These are phyloP conservation scores for Parus major DNA, from an alignment of 2,113 vertebrate genomes.

Conservation along the genomic window DNA sequence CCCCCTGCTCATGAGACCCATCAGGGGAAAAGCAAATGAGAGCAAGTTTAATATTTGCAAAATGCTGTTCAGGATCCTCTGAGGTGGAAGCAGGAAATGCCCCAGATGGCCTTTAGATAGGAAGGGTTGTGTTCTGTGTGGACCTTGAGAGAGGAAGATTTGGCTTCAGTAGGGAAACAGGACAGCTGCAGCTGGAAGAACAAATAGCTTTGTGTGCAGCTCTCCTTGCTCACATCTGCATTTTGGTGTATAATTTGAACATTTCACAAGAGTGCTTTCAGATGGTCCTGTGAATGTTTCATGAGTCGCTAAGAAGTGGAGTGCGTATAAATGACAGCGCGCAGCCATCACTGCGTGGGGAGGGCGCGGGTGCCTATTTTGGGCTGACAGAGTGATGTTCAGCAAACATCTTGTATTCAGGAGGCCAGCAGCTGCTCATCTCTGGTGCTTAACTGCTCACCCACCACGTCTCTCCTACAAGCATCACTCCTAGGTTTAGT, in stretches of 20 bases:
- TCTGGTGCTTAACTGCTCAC: background rate
- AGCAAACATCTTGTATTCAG: background rate
- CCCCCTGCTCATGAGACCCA: background rate
- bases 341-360: background rate
- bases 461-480: background rate
- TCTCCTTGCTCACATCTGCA: background rate
- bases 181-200: background rate
- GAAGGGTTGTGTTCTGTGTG: background rate
- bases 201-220: background rate
- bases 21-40: background rate
- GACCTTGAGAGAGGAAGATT: background rate
- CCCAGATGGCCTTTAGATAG: background rate
- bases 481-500: background rate
- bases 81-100: background rate
- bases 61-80: background rate
- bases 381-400: constrained; percentile 3
- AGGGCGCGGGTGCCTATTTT: background rate
- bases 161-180: background rate
- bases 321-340: background rate
- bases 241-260: background rate
- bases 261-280: constrained; percentile 48
- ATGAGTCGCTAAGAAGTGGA: background rate
- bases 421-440: constrained; percentile 29
- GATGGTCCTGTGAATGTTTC: constrained; percentile 25
- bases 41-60: background rate